Conservation (phyloP, 2,888 invertebrate species). For the Malachius bipustulatus region DNA sequence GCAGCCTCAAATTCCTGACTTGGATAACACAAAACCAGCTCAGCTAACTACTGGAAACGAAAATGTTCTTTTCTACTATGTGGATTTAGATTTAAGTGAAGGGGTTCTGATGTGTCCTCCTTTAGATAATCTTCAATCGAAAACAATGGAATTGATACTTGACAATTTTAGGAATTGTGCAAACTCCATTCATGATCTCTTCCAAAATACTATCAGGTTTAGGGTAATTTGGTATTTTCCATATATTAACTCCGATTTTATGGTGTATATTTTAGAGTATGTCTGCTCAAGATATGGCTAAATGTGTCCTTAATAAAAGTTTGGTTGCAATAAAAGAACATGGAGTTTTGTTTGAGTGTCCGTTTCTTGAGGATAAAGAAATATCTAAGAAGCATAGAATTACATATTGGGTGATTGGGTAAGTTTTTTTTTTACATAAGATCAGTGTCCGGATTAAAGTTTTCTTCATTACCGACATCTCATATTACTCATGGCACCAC, state of each 20-base stretch:
- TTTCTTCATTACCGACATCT: constrained; percentile 5
- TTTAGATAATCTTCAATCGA: constrained; percentile 28
- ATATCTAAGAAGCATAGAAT: constrained; percentile 38
- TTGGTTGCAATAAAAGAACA: constrained; percentile 74
- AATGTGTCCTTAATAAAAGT: constrained; percentile 53
- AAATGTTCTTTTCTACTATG: constrained; percentile 64
- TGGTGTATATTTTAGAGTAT: constrained; percentile 30
- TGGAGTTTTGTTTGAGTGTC: constrained; percentile 62
- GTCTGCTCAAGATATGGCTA: constrained; percentile 36
- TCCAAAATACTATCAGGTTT: constrained; percentile 56
- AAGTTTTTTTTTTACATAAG: constrained; percentile 26
- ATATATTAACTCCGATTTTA: not conserved
- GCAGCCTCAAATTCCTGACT: constrained; percentile 59
- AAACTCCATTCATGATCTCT: constrained; percentile 57
- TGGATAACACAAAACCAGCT: constrained; percentile 47
- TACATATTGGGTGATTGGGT: constrained; percentile 74
- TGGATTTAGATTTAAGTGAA: constrained; percentile 58
- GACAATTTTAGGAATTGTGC: constrained; percentile 59
- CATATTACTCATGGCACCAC: no score
- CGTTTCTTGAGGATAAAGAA: constrained; percentile 35
- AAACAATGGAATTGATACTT: constrained; percentile 40
- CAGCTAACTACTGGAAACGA: constrained; percentile 56
- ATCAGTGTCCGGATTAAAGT: not conserved
- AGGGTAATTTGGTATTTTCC: constrained; percentile 32
- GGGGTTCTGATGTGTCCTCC: constrained; percentile 58